phyloP scores from a whole-genome alignment of 2,888 invertebrate species.

The Pammene aurita region DNA sequence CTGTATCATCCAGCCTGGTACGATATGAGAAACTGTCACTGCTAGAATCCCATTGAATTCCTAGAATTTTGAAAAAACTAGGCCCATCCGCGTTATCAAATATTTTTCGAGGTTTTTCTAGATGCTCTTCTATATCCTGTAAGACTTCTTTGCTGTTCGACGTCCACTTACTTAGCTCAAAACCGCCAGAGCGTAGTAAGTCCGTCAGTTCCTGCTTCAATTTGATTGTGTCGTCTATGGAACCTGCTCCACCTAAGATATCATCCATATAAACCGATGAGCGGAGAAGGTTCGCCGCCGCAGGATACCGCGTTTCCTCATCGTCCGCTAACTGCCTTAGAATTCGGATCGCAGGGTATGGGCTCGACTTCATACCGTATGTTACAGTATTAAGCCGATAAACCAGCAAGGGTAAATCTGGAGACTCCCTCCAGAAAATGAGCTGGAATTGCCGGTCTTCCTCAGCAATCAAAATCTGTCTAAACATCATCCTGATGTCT shows the following conservation, averaged over 20 bases:
- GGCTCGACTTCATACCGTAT: not conserved
- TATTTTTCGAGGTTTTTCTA: no score
- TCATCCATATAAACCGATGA: no score
- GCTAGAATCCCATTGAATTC: no score
- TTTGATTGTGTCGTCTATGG: no score
- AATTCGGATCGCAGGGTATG: slow-evolving; percentile 1
- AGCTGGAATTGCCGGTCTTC: not conserved
- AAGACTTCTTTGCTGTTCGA: not conserved
- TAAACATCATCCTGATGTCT: no score
- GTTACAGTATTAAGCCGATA: no score
- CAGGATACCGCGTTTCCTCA: slow-evolving; percentile 7
- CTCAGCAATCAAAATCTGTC: not conserved
- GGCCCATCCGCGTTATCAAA: no score
- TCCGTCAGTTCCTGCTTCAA: not conserved
- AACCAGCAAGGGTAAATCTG: no score
- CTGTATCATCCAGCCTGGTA: no score
- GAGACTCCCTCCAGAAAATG: slow-evolving; percentile 13
- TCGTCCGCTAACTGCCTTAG: slow-evolving; percentile 9
- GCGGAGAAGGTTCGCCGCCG: slow-evolving; percentile 1
- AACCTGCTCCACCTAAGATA: no score
- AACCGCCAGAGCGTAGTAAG: slow-evolving; percentile 14
- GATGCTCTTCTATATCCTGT: slow-evolving; percentile 9
- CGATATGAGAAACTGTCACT: no score
- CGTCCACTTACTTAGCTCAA: slow-evolving; percentile 19
- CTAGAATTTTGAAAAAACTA: no score